phyloP scores from a whole-genome alignment of 2,797 vertebrate species.

The Bradypus variegatus region DNA sequence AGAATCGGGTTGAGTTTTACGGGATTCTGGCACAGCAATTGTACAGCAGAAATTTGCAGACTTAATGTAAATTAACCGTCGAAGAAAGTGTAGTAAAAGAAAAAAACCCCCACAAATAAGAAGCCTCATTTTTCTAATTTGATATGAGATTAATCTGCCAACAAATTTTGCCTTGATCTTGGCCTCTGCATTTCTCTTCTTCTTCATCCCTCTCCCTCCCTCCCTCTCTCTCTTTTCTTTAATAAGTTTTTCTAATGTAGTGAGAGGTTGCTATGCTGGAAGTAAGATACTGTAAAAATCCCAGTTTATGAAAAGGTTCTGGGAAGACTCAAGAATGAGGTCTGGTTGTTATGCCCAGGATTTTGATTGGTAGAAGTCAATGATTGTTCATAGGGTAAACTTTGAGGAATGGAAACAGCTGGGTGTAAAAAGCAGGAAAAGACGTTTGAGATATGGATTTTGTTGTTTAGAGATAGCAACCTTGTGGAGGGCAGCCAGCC shows the following conservation, averaged over 20 bases:
- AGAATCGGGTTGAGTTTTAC: too few species aligned
- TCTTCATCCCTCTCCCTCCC: too few species aligned
- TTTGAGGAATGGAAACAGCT: neutral
- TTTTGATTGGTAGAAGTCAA: neutral
- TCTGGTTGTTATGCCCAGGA: neutral
- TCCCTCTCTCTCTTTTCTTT: neutral
- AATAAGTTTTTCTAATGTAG: constrained; percentile 4
- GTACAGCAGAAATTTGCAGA: neutral
- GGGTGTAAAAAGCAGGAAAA: neutral
- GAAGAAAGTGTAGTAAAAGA: neutral
- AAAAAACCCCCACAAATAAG: neutral
- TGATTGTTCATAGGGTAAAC: neutral
- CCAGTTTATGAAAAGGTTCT: neutral
- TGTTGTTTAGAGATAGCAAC: neutral
- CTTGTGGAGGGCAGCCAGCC: neutral
- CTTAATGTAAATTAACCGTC: neutral
- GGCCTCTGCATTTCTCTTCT: neutral
- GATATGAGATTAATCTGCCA: constrained; percentile 27
- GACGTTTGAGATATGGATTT: neutral
- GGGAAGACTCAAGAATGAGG: neutral
- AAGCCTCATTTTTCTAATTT: neutral
- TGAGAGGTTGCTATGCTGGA: neutral
- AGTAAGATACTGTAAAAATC: neutral
- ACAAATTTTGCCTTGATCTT: neutral
- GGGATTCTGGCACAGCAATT: neutral